phyloP scores from a whole-genome alignment of 2,797 vertebrate genomes.

The Pseudochromis fuscus region DNA sequence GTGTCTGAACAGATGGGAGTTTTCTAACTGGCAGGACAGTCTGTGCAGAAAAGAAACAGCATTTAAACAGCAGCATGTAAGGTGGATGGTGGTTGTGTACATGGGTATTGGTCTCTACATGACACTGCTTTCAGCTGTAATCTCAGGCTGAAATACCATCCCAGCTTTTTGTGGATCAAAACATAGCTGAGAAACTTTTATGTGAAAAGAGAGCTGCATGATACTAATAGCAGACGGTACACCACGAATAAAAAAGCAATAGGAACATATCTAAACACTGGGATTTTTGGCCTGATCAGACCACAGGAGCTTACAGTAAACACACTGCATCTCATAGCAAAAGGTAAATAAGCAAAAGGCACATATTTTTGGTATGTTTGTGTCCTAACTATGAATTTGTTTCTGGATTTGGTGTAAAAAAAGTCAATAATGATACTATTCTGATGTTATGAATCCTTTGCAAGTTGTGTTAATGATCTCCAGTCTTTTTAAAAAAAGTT shows the following conservation, averaged over 20 bases:
- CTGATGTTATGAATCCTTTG: neutral
- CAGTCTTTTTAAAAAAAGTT: neutral
- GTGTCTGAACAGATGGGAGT: neutral
- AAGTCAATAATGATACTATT: too few species aligned
- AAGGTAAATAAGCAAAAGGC: neutral
- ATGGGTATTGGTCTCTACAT: neutral
- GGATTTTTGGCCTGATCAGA: neutral
- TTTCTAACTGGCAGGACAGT: constrained; percentile 7
- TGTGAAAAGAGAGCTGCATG: neutral
- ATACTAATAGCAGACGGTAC: neutral
- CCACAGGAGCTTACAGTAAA: neutral
- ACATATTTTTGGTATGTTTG: neutral
- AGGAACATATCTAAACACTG: neutral
- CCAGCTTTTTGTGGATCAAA: neutral
- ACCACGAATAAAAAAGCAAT: neutral
- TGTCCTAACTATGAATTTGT: neutral
- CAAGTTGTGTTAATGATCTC: neutral
- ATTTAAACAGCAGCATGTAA: neutral
- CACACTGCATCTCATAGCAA: neutral
- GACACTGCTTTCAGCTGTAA: neutral
- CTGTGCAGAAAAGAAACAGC: neutral
- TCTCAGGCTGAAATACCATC: neutral
- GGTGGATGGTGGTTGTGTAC: too few species aligned
- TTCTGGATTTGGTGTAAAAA: neutral
- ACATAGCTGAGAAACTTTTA: neutral